Evolutionary conservation across 2,113 vertebrate species (phyloP).

Genomic region (Orientallactaga bullata): DNA sequence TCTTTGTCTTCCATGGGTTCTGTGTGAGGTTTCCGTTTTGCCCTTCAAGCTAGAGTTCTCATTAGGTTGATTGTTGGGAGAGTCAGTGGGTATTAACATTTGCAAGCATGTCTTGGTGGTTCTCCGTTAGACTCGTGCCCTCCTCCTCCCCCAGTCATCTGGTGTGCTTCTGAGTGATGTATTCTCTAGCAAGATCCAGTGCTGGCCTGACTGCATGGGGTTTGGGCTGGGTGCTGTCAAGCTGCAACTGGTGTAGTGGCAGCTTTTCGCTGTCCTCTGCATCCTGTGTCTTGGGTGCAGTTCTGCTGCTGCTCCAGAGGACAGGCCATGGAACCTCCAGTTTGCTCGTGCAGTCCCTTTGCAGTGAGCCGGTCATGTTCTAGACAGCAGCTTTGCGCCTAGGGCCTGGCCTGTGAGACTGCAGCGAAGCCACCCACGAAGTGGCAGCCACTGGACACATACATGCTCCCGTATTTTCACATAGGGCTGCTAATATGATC

Average conservation of each 20-base stretch:
- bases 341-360: not conserved
- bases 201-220: accelerated
- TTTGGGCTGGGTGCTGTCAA: not conserved
- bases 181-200: no score
- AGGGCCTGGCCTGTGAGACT: not conserved
- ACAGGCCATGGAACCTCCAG: not conserved
- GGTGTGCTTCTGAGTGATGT: not conserved
- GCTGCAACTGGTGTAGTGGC: not conserved
- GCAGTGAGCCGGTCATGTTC: not conserved
- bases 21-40: not conserved
- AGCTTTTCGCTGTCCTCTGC: not conserved
- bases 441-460: not conserved
- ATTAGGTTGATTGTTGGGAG: accelerated
- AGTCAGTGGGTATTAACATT: accelerated
- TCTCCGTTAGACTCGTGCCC: not conserved
- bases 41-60: not conserved
- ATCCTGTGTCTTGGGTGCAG: not conserved
- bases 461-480: accelerated
- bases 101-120: not conserved
- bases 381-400: not conserved
- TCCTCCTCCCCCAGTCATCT: accelerated
- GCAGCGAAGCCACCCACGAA: not conserved
- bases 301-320: conserved; percentile 18
- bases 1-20: not conserved
- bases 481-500: accelerated